A percentile compares a stretch with the other conserved stretches of the same genome.
Evolutionary conservation across 2,113 vertebrate genomes (phyloP).

Genomic region (Dipodomys spectabilis): DNA sequence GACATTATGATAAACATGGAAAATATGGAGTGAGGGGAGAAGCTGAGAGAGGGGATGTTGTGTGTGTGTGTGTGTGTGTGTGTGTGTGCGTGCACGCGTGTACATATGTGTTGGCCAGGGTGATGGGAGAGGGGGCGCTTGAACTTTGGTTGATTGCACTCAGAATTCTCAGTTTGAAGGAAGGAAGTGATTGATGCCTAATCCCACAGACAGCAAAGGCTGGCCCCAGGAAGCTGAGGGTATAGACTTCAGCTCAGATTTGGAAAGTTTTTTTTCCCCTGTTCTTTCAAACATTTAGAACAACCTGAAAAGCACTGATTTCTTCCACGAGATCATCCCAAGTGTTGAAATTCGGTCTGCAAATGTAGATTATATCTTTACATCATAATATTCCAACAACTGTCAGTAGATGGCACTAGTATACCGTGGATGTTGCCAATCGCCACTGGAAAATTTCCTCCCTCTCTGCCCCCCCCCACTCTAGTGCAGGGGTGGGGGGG

Average conservation of each 20-base stretch:
- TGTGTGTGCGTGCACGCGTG: not conserved
- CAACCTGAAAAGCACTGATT: not conserved
- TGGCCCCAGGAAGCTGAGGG: not conserved
- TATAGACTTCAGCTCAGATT: not conserved
- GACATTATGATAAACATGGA: not conserved
- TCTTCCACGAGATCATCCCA: not conserved
- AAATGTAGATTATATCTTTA: slow-evolving; percentile 69
- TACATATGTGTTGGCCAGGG: not conserved
- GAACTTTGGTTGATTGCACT: not conserved
- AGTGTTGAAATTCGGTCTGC: not conserved
- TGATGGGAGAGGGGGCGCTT: not conserved
- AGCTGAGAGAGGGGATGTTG: not conserved
- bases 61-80: not conserved
- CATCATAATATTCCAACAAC: not conserved
- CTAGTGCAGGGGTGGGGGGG: not conserved
- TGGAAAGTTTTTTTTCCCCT: not conserved
- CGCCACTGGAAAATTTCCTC: not conserved
- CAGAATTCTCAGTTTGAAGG: not conserved
- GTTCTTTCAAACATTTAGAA: not conserved
- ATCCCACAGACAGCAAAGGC: not conserved
- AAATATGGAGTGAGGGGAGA: not conserved
- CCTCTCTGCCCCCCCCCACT: not conserved
- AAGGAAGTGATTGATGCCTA: not conserved
- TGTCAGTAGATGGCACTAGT: slow-evolving; percentile 86
- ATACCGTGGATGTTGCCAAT: slow-evolving; percentile 74